These are phyloP conservation scores for Tachyglossus aculeatus DNA, from an alignment of 2,797 vertebrate genomes.

Conservation along the genomic window DNA sequence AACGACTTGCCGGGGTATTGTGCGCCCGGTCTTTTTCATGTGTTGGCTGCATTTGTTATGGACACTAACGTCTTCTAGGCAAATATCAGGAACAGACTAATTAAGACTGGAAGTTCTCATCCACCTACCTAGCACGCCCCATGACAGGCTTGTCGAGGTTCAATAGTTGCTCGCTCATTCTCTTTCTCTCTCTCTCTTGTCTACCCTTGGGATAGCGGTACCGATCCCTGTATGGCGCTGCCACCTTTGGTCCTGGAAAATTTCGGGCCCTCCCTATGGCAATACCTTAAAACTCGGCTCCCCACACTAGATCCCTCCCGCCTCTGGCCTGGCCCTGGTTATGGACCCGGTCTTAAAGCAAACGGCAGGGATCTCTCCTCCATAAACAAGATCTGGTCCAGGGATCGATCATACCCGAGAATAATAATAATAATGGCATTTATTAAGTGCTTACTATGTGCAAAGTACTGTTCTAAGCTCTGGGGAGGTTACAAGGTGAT, in stretches of 20 bases:
- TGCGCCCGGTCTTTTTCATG: constrained; percentile 37
- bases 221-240: constrained; percentile 72
- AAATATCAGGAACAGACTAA: constrained; percentile 66
- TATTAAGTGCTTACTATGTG: no score
- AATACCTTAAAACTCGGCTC: constrained; percentile 78
- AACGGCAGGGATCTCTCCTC: background rate
- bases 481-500: no score
- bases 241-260: constrained; percentile 73
- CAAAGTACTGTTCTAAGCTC: no score
- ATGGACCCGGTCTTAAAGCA: background rate
- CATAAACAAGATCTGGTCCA: background rate
- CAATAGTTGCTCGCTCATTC: constrained; percentile 76
- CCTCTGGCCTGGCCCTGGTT: no score
- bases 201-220: constrained; percentile 75
- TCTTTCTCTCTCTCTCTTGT: constrained; percentile 73
- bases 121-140: constrained; percentile 67
- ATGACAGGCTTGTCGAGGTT: constrained; percentile 67
- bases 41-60: constrained; percentile 4
- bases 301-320: background rate
- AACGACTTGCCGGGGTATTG: constrained; percentile 57
- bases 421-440: no score
- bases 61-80: constrained; percentile 52
- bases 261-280: constrained; percentile 69
- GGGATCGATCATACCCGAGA: background rate
- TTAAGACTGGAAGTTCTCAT: constrained; percentile 70